Conservation (phyloP, 2,797 vertebrate species). For the Triplophysa yarkandensis region DNA sequence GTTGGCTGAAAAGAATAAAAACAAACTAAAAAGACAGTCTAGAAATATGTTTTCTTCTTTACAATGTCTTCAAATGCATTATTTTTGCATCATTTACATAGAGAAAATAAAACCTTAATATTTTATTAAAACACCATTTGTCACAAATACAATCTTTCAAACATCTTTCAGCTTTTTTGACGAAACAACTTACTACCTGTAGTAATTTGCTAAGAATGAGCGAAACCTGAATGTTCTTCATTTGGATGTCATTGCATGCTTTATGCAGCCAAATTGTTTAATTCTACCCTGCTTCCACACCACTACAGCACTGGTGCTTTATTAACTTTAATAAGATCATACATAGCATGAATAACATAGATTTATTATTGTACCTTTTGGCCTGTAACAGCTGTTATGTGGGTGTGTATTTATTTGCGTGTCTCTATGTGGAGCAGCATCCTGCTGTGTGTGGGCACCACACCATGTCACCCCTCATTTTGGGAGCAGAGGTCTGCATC, state of each 20-base stretch:
- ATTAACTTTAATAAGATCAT: conserved; percentile 16
- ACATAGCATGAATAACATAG: conserved; percentile 9
- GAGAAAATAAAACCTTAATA: no score
- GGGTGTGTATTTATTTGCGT: conserved; percentile 25
- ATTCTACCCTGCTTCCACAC: not conserved
- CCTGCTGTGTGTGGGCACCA: conserved; percentile 16
- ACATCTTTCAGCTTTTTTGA: no score
- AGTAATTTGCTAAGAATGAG: no score
- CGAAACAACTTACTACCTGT: no score
- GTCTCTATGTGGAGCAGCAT: not conserved
- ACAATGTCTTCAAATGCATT: no score
- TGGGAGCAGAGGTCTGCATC: conserved; percentile 51
- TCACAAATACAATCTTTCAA: no score
- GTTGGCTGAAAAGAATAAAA: not conserved
- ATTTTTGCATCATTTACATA: no score
- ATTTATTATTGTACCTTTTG: conserved; percentile 37
- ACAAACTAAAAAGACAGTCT: not conserved
- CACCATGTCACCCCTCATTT: conserved; percentile 21
- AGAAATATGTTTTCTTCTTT: no score
- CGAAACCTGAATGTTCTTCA: no score
- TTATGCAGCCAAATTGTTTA: not conserved
- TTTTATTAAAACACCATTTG: no score
- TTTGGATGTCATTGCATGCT: no score
- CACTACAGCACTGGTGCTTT: not conserved
- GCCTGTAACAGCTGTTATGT: not conserved